A percentile compares a stretch with the other conserved stretches of the same genome.
phyloP scores from a whole-genome alignment of 2,888 invertebrate genomes.

The Caenorhabditis panamensis region DNA sequence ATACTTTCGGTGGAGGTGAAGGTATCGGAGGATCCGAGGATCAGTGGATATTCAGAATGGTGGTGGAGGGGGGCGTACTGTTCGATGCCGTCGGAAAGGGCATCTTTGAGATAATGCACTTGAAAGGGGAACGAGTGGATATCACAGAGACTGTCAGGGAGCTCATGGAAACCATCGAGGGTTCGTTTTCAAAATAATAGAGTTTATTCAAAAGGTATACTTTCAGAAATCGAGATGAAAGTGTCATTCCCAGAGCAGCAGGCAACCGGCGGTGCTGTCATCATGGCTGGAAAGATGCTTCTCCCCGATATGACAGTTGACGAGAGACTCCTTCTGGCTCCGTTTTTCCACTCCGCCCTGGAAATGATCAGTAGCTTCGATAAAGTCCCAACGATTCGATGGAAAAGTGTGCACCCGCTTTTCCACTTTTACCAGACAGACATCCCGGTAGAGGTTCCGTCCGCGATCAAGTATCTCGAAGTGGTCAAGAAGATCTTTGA shows the following conservation, averaged over 20 bases:
- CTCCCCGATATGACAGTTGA: neutral
- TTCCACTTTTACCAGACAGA: conserved; percentile 25
- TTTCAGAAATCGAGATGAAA: conserved; percentile 4
- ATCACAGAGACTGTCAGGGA: neutral
- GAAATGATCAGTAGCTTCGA: conserved; percentile 22
- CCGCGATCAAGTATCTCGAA: conserved; percentile 4
- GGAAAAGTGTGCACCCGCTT: conserved; percentile 9
- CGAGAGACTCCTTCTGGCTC: conserved; percentile 10
- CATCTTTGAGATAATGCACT: neutral
- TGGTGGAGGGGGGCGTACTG: neutral
- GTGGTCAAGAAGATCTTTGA: neutral
- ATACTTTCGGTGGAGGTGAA: neutral
- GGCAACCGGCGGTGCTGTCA: conserved; percentile 15
- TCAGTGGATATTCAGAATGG: neutral
- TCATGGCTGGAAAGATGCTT: conserved; percentile 5
- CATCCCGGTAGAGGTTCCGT: conserved; percentile 25
- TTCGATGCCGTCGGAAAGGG: neutral
- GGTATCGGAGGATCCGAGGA: neutral
- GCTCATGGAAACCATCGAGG: neutral
- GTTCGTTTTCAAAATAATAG: neutral
- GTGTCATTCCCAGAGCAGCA: conserved; percentile 10
- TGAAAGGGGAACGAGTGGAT: neutral
- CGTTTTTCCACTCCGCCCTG: conserved; percentile 12
- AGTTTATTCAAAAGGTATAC: too few species aligned
- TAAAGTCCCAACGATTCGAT: conserved; percentile 15